These are phyloP conservation scores for Pelusios castaneus DNA, from an alignment of 2,113 vertebrate genomes.

Conservation along the genomic window DNA sequence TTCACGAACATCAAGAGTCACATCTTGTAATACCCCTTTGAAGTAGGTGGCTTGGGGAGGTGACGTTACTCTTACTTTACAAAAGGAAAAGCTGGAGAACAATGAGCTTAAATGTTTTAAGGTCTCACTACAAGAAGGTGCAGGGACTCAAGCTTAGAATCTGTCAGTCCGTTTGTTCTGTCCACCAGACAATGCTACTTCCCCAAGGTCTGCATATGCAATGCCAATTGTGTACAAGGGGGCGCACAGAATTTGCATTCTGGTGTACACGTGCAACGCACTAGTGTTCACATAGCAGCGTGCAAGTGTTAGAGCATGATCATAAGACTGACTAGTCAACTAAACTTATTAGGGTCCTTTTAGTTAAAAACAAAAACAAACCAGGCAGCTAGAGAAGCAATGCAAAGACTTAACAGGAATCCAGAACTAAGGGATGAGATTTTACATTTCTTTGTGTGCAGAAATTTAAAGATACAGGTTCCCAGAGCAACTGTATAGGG, in stretches of 20 bases:
- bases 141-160: neutral
- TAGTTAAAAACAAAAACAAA: neutral
- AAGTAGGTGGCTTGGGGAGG: neutral
- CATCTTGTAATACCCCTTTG: neutral
- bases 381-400: neutral
- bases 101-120: neutral
- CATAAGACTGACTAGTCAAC: accelerated
- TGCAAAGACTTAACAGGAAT: neutral
- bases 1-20: neutral
- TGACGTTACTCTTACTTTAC: neutral
- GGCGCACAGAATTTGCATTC: neutral
- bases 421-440: neutral
- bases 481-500: neutral
- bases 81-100: neutral
- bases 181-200: neutral
- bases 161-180: neutral
- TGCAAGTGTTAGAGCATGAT: neutral
- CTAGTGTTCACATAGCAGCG: neutral
- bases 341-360: accelerated
- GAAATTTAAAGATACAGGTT: neutral
- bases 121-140: neutral
- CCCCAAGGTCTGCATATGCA: neutral
- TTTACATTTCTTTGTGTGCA: accelerated
- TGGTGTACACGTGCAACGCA: neutral
- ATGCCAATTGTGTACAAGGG: neutral